These are phyloP conservation scores for Calliphora vomitoria DNA, from an alignment of 2,888 invertebrate species.

Conservation along the genomic window DNA sequence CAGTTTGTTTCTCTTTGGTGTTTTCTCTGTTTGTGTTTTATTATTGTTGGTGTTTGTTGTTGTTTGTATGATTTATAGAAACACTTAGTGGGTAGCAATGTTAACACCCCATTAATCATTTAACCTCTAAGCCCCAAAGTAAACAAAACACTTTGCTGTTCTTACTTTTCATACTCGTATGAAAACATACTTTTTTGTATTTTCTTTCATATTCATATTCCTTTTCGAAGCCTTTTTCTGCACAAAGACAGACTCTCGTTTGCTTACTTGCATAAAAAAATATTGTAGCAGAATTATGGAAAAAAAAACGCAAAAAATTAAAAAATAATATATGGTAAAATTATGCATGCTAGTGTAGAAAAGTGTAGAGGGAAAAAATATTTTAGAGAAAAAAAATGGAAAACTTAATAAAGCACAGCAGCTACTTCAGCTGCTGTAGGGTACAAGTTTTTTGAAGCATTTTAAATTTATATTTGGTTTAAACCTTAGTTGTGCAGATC, in stretches of 20 bases:
- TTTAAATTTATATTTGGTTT: no score
- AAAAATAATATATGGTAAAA: slow-evolving; percentile 70
- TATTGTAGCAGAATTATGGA: not conserved
- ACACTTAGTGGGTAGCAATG: slow-evolving; percentile 71
- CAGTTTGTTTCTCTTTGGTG: slow-evolving; percentile 30
- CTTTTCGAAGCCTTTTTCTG: slow-evolving; percentile 18
- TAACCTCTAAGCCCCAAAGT: slow-evolving; percentile 70
- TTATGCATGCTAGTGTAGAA: slow-evolving; percentile 67
- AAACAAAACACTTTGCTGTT: slow-evolving; percentile 71
- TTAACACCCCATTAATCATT: slow-evolving; percentile 74
- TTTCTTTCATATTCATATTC: not conserved
- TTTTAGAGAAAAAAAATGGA: slow-evolving; percentile 11
- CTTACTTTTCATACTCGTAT: slow-evolving; percentile 39
- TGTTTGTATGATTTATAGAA: slow-evolving; percentile 70
- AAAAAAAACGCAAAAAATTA: slow-evolving; percentile 29
- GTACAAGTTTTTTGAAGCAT: not conserved
- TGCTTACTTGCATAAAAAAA: slow-evolving; percentile 60
- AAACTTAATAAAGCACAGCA: slow-evolving; percentile 28
- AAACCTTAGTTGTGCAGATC: no score
- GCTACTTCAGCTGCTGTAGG: not conserved
- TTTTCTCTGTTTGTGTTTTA: slow-evolving; percentile 18
- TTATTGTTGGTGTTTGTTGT: slow-evolving; percentile 7
- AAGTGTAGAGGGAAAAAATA: slow-evolving; percentile 1
- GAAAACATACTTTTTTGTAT: not conserved
- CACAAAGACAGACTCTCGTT: not conserved